phyloP scores from a whole-genome alignment of 2,113 vertebrate genomes.

The Proteles cristata region DNA sequence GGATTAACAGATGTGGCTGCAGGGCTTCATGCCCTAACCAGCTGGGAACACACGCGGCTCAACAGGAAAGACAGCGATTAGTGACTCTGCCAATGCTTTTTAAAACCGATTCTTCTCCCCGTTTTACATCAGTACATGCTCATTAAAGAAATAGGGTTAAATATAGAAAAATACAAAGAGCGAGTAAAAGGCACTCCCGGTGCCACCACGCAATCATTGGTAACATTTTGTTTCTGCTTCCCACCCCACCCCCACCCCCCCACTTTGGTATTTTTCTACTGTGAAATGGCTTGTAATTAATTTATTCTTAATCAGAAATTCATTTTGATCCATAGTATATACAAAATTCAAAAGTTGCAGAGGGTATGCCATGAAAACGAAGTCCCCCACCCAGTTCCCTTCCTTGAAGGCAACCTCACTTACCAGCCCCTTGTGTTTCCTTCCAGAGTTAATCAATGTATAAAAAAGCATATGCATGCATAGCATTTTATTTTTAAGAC shows the following conservation, averaged over 20 bases:
- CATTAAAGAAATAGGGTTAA: slow-evolving; percentile 65
- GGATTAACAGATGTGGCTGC: slow-evolving; percentile 42
- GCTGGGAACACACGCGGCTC: slow-evolving; percentile 51
- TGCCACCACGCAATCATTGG: neutral
- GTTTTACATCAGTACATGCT: slow-evolving; percentile 58
- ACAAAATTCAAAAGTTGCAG: slow-evolving; percentile 57
- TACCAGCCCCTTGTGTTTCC: slow-evolving; percentile 28
- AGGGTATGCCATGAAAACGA: slow-evolving; percentile 31
- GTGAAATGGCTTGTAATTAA: slow-evolving; percentile 65
- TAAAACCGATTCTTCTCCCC: neutral
- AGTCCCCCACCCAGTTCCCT: neutral
- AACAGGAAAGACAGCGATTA: slow-evolving; percentile 24
- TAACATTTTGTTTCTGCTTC: slow-evolving; percentile 42
- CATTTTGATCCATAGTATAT: slow-evolving; percentile 42
- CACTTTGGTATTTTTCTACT: slow-evolving; percentile 52
- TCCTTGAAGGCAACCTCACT: slow-evolving; percentile 69
- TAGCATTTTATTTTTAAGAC: slow-evolving; percentile 60
- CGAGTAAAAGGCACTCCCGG: neutral
- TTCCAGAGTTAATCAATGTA: slow-evolving; percentile 68
- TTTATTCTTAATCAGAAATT: slow-evolving; percentile 72
- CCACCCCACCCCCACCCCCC: neutral
- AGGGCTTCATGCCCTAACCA: slow-evolving; percentile 5
- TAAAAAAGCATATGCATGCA: slow-evolving; percentile 54
- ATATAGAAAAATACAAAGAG: slow-evolving; percentile 63
- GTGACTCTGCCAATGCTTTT: slow-evolving; percentile 50